These are phyloP conservation scores for Tinea pellionella DNA, from an alignment of 2,888 invertebrate genomes.

Conservation along the genomic window DNA sequence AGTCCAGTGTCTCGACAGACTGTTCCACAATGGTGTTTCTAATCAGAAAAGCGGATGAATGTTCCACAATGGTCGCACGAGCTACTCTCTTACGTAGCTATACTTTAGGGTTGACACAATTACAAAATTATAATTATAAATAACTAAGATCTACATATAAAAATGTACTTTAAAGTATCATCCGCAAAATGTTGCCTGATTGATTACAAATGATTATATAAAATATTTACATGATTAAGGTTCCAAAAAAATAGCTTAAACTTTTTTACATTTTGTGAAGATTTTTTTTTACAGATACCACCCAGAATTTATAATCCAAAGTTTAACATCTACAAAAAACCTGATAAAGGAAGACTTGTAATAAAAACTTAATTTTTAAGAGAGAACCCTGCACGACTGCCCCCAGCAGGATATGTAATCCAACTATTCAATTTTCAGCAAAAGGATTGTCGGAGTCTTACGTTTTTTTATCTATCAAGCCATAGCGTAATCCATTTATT, in stretches of 20 bases:
- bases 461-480: conserved; percentile 37
- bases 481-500: conserved; percentile 46
- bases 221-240: no score
- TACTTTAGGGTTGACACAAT: conserved; percentile 3
- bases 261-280: no score
- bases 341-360: not conserved
- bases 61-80: conserved; percentile 12
- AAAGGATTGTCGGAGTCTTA: conserved; percentile 58
- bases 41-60: conserved; percentile 10
- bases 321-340: not conserved
- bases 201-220: no score
- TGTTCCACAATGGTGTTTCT: conserved; percentile 15
- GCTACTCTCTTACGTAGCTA: not conserved
- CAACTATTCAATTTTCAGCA: conserved; percentile 66
- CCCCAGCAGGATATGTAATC: conserved; percentile 51
- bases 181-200: no score
- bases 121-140: no score
- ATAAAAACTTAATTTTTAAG: not conserved
- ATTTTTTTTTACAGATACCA: not conserved
- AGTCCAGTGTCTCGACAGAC: conserved; percentile 33
- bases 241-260: no score
- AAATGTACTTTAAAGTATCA: no score
- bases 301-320: not conserved
- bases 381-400: conserved; percentile 23
- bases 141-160: no score